Evolutionary conservation across 2,113 vertebrate species (phyloP).

Genomic region (Myiozetetes cayanensis): DNA sequence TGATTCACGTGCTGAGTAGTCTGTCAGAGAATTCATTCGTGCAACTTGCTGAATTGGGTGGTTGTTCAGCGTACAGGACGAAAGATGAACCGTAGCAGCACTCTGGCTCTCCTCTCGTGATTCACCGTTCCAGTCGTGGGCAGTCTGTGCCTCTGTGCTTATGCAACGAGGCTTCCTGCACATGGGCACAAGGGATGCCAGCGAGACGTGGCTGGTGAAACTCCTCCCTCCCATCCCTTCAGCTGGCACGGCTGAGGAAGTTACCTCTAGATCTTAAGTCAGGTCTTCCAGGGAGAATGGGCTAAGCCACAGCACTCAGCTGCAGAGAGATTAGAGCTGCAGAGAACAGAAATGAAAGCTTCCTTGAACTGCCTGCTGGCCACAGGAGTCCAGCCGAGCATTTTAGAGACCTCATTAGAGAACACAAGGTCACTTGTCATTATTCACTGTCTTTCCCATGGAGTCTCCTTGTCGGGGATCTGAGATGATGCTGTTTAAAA

Average conservation of each 20-base stretch:
- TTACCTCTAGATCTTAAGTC: neutral
- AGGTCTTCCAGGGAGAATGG: neutral
- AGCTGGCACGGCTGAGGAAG: neutral
- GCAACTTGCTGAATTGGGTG: neutral
- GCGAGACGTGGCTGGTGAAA: neutral
- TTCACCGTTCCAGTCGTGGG: rapidly evolving
- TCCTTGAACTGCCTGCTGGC: neutral
- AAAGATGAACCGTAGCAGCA: neutral
- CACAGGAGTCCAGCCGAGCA: too few relatives aligned
- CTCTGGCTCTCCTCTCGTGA: neutral
- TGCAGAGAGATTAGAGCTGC: neutral
- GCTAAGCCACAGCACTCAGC: neutral
- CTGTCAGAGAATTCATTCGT: neutral
- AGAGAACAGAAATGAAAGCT: neutral
- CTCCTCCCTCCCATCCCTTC: constrained; percentile 9
- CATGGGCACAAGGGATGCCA: neutral
- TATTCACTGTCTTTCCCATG: neutral
- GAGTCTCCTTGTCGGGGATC: rapidly evolving
- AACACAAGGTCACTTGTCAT: neutral
- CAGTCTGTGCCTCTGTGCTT: constrained; percentile 12
- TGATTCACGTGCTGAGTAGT: neutral
- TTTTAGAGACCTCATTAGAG: neutral
- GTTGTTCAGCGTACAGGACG: neutral
- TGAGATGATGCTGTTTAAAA: neutral
- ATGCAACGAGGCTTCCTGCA: constrained; percentile 47